Base-by-base conservation (phyloP, 2,113 vertebrate species). In the Rhinolophus sinicus region DNA sequence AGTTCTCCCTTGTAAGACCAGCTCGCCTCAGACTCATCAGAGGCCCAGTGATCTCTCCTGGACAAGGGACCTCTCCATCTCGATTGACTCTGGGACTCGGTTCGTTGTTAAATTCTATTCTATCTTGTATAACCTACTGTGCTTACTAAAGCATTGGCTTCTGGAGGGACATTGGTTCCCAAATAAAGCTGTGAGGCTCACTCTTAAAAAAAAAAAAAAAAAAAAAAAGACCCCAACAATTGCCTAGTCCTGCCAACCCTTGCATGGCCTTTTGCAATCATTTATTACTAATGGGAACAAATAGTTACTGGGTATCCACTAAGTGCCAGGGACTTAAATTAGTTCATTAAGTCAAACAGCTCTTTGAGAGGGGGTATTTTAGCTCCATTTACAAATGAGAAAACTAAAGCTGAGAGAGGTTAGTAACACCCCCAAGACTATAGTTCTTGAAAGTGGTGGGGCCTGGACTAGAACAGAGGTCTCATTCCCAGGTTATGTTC, bases 341-440 rank as follows among this genome's bases (percentile, higher is more conserved):
- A 26, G 33, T 30, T 78, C 38, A 40, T 44, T 86, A 86, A 60
- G 40, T 60, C 30, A 40, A 47, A 35, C 56, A 75, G 21, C 15
- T n/a, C 35, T 81, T 50, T 21, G 22, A 84, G 30, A 40, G 62
- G 26, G 64, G 50, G n/a, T 18, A 52, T 33, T 87, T 96, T 50
- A 84, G 47, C 70, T 83, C 21, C 50, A 78, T 22, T 54, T 77
- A 50, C 9, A 50, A 50, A 50, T 50, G 47, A 50, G 47, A 13
- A 50, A 50, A 50, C 24, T 60, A 88, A 62, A 72, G 19, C 22
- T 83, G 69, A 56, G 64, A 94, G 75, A 82, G 19, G 85, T 56
- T 54, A 88, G 47, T 69, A 56, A 94, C 70, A 97, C 62, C 47
- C 82, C 40, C 58, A 96, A 92, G 78, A 6, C 35, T 33, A 24